These are phyloP conservation scores for Dorcus parallelipipedus DNA, from an alignment of 2,888 invertebrate species.

Conservation along the genomic window DNA sequence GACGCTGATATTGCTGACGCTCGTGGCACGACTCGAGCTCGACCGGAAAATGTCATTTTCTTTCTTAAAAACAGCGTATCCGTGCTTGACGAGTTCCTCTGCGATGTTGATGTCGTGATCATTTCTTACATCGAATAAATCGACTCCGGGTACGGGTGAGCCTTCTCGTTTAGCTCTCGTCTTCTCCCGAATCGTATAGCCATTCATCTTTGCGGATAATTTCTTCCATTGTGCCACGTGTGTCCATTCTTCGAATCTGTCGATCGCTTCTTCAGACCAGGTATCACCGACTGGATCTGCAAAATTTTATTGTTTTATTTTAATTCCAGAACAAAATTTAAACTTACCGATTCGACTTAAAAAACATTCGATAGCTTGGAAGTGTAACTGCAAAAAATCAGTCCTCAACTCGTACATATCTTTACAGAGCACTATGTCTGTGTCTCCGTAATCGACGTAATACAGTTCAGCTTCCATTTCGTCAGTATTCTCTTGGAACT, in stretches of 20 bases:
- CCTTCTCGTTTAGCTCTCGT: constrained; percentile 57
- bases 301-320: constrained; percentile 7
- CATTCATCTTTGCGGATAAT: constrained; percentile 70
- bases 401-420: constrained; percentile 72
- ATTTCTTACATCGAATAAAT: constrained; percentile 67
- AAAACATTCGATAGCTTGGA: constrained; percentile 86
- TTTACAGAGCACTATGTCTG: constrained; percentile 62
- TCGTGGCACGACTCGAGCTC: constrained; percentile 31
- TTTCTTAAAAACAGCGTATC: constrained; percentile 53
- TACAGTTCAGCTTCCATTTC: constrained; percentile 67
- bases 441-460: constrained; percentile 87
- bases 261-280: constrained; percentile 63
- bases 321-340: constrained; percentile 11
- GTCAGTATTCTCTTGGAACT: constrained; percentile 58
- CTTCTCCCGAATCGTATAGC: constrained; percentile 60
- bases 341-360: constrained; percentile 63
- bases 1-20: constrained; percentile 39
- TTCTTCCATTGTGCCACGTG: constrained; percentile 80
- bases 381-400: constrained; percentile 68
- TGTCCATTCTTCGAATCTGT: constrained; percentile 66
- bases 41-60: constrained; percentile 22
- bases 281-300: constrained; percentile 49
- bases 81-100: constrained; percentile 57
- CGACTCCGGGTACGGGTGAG: constrained; percentile 74
- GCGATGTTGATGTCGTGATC: constrained; percentile 63